phyloP scores from a whole-genome alignment of 1,140 invertebrate species.

The Lerema accius region DNA sequence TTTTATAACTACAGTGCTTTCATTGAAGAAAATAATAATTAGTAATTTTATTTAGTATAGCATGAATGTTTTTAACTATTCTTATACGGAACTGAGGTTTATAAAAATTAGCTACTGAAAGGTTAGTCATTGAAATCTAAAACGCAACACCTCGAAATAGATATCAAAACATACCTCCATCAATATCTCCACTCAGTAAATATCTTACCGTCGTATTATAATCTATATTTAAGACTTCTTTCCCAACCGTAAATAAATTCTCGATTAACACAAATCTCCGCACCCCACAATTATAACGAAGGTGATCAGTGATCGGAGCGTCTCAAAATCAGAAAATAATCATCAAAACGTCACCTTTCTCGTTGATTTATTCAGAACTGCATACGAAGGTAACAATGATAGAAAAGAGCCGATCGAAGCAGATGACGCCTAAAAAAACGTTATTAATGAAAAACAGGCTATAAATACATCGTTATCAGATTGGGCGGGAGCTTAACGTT shows the following conservation, averaged over 20 bases:
- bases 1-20: no score
- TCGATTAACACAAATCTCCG: conserved; percentile 8
- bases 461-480: conserved; percentile 75
- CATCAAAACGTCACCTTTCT: conserved; percentile 25
- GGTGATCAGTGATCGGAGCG: conserved; percentile 18
- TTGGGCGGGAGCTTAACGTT: conserved; percentile 71
- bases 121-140: no score
- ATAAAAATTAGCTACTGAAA: no score
- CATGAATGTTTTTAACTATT: no score
- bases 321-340: conserved; percentile 19
- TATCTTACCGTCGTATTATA: neutral
- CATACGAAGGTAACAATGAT: conserved; percentile 24
- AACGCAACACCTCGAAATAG: no score
- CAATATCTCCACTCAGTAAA: neutral
- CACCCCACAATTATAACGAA: conserved; percentile 27
- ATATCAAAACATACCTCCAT: no score
- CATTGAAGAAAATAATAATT: no score
- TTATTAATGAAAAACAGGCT: conserved; percentile 54
- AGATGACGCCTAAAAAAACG: conserved; percentile 42
- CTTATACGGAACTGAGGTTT: no score
- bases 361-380: conserved; percentile 35
- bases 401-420: conserved; percentile 21
- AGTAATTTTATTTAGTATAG: no score
- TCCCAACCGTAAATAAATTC: conserved; percentile 15
- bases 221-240: neutral